These are phyloP conservation scores for Synergus gifuensis DNA, from an alignment of 2,888 invertebrate species.

Conservation along the genomic window DNA sequence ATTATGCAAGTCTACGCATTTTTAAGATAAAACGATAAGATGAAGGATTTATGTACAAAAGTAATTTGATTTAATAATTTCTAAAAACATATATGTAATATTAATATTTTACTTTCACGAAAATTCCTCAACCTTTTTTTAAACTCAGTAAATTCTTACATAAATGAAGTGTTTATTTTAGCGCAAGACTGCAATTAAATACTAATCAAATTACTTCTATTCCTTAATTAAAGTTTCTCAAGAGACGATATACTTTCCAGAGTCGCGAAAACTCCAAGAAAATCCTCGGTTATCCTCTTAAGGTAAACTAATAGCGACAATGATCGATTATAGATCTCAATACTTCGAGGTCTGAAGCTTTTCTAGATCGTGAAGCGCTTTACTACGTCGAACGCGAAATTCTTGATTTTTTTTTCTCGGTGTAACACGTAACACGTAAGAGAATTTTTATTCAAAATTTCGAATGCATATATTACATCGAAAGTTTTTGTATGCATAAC, in stretches of 20 bases:
- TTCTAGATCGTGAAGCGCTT: background rate
- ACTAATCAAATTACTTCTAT: background rate
- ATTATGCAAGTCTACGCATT: background rate
- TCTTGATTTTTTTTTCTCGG: background rate
- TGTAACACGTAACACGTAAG: background rate
- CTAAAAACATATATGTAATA: too few species aligned
- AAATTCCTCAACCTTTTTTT: background rate
- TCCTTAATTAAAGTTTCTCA: background rate
- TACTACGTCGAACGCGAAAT: background rate
- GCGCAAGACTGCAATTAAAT: slow-evolving; percentile 8
- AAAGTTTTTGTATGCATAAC: background rate
- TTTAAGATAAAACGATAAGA: background rate
- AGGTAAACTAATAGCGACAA: slow-evolving; percentile 23
- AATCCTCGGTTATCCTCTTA: background rate
- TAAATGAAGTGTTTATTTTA: slow-evolving; percentile 14
- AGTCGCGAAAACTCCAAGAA: background rate
- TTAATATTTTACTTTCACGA: too few species aligned
- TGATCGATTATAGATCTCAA: slow-evolving; percentile 13
- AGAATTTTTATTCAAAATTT: background rate
- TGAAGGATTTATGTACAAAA: too few species aligned
- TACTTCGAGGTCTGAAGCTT: slow-evolving; percentile 12
- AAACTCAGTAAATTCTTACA: background rate
- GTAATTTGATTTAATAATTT: too few species aligned
- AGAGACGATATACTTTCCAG: background rate
- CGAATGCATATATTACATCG: background rate